Base-by-base conservation (phyloP, 2,888 invertebrate genomes). In the Watsonalla cultraria region DNA sequence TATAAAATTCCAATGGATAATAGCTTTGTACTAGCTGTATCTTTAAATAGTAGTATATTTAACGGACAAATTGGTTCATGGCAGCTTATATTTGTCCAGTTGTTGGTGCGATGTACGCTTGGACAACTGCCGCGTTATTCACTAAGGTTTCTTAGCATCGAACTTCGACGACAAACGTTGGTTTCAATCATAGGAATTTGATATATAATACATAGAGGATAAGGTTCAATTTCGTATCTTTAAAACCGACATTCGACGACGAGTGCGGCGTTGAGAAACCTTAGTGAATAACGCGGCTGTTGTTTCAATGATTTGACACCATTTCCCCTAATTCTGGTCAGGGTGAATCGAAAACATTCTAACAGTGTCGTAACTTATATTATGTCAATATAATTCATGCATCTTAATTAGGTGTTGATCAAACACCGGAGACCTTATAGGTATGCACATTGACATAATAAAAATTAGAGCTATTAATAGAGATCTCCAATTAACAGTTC, bases 41-140 rank as follows among this genome's bases (percentile, higher is more conserved):
- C 68, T 76, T 70, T 74, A 79, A 77, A 78, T 74, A 72, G 75
- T 74, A 64, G 61, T 72, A 68, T 76, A 70, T 78, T 80, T 79
- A 67, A 72, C 66, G 66, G 74, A 75, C 80, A 82, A 85, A 84
- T 86, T 85, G 76, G 85, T 84, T 80, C 83, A 86, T 76, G 82
- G 82, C 69, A 73, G 67, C 67, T 65, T 59, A 56, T 78, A 74
- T 87, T 87, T 86, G 76, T 71, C 58, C 86, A 87, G 86, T 76
- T 86, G 85, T 63, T 64, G 61, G 59, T 53, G 65, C 67, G 68
- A 64, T 64, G 58, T 58, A 56, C 52, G 53, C 73, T 78, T 67
- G 67, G 74, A 74, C 79, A 78, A 80, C 78, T 80, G n/a, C n/a
- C n/a, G n/a, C n/a, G n/a, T n/a, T n/a, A n/a, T n/a, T n/a, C n/a